Evolutionary conservation across 2,797 vertebrate species (phyloP).

Genomic region (Cottoperca gobio): DNA sequence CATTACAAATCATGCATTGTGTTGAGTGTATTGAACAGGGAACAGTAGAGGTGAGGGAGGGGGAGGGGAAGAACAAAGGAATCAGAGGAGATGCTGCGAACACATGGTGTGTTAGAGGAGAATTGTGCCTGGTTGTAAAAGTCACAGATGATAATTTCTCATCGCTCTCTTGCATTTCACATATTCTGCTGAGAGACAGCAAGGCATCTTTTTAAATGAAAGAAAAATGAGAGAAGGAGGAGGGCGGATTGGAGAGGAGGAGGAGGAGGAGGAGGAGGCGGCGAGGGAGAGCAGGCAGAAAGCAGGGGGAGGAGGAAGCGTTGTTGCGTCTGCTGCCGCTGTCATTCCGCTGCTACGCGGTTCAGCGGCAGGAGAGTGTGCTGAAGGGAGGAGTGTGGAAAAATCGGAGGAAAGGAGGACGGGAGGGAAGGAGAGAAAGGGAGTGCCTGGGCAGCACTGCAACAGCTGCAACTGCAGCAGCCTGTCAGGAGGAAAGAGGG

Average conservation of each 20-base stretch:
- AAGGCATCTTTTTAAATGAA: slow-evolving; percentile 80
- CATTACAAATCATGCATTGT: slow-evolving; percentile 60
- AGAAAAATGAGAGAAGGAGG: slow-evolving; percentile 50
- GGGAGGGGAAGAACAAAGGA: slow-evolving; percentile 83
- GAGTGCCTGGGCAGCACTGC: slow-evolving; percentile 83
- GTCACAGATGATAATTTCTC: slow-evolving; percentile 54
- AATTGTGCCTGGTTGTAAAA: slow-evolving; percentile 48
- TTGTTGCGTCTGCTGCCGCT: slow-evolving; percentile 83
- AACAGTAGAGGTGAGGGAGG: slow-evolving; percentile 61
- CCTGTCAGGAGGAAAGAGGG: slow-evolving; percentile 72
- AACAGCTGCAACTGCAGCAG: slow-evolving; percentile 86
- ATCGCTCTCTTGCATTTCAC: slow-evolving; percentile 63
- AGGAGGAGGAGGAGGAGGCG: slow-evolving; percentile 66
- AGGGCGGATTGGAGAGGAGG: slow-evolving; percentile 49
- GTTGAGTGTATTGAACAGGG: slow-evolving; percentile 66
- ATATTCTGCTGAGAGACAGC: slow-evolving; percentile 72
- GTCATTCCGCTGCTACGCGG: slow-evolving; percentile 90
- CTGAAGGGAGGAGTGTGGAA: slow-evolving; percentile 80
- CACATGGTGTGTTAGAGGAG: slow-evolving; percentile 48
- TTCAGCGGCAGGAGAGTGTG: slow-evolving; percentile 83
- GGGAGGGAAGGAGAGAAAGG: slow-evolving; percentile 80
- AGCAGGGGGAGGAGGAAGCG: slow-evolving; percentile 80
- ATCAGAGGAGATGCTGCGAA: slow-evolving; percentile 64
- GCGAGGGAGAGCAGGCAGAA: slow-evolving; percentile 70
- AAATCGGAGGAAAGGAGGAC: slow-evolving; percentile 75